Evolutionary conservation across 2,888 invertebrate genomes (phyloP).

Genomic region (Gordius sp.): DNA sequence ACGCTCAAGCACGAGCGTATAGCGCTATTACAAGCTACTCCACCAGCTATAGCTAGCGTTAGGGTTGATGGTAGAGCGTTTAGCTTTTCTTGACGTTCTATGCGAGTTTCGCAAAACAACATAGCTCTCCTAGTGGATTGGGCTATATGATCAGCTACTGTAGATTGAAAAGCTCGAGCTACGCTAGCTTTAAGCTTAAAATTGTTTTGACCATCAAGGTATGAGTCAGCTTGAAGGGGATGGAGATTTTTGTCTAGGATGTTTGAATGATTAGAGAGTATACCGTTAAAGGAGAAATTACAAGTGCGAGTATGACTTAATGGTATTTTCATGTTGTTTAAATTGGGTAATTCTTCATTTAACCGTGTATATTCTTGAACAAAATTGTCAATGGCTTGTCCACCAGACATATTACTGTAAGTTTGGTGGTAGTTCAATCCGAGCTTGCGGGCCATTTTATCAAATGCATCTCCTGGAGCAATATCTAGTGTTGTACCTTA

Average conservation of each 20-base stretch:
- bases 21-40: conserved; percentile 71
- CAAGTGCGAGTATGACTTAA: background rate
- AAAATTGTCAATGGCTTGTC: conserved; percentile 54
- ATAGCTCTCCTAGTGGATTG: conserved; percentile 57
- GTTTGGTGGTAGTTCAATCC: conserved; percentile 50
- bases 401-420: conserved; percentile 49
- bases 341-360: conserved; percentile 40
- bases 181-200: conserved; percentile 40
- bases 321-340: conserved; percentile 33
- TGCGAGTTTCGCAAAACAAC: conserved; percentile 33
- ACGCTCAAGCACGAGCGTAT: conserved; percentile 43
- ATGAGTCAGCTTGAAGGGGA: background rate
- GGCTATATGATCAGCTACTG: conserved; percentile 47
- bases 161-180: conserved; percentile 55
- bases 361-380: conserved; percentile 45
- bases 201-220: background rate
- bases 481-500: conserved; percentile 47
- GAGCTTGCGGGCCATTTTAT: conserved; percentile 60
- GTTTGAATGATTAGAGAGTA: background rate
- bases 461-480: conserved; percentile 72
- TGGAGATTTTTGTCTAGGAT: background rate
- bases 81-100: background rate
- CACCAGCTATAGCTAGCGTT: conserved; percentile 59
- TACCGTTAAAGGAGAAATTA: conserved; percentile 14
- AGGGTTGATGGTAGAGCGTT: no score